Conservation (phyloP, 1,140 invertebrate species). For the Anthonomus grandis region DNA sequence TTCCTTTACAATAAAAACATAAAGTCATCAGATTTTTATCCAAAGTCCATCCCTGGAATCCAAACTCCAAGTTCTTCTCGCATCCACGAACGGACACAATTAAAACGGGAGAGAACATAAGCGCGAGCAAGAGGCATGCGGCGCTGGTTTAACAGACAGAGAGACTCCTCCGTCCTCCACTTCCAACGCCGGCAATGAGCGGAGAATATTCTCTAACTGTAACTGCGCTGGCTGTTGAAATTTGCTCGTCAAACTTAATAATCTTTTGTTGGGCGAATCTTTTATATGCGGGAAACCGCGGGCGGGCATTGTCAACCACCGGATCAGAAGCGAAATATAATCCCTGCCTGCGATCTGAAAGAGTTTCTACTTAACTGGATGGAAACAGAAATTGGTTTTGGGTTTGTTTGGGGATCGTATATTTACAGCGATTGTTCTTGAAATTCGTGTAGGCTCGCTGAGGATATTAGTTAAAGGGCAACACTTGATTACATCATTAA, state of each 20-base stretch:
- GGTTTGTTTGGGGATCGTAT: too few relatives aligned
- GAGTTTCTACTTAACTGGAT: constrained; percentile 22
- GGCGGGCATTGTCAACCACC: constrained; percentile 19
- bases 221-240: constrained; percentile 19
- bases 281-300: constrained; percentile 20
- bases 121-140: not conserved
- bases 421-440: too few relatives aligned
- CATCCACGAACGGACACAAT: constrained; percentile 18
- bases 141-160: not conserved
- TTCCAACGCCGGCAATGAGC: too few relatives aligned
- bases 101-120: constrained; percentile 10
- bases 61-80: not conserved
- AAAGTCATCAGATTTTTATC: too few relatives aligned
- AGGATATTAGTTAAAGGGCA: too few relatives aligned
- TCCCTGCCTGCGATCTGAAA: constrained; percentile 20
- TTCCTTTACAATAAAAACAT: too few relatives aligned
- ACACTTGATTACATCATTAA: too few relatives aligned
- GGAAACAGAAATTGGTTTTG: too few relatives aligned
- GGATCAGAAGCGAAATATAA: constrained; percentile 20
- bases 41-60: too few relatives aligned
- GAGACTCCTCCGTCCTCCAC: not conserved
- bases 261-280: constrained; percentile 29
- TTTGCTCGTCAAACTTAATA: constrained; percentile 32
- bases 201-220: constrained; percentile 21
- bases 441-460: too few relatives aligned